Evolutionary conservation across 2,888 invertebrate genomes (phyloP).

Genomic region (Sceliomorpha sp.): DNA sequence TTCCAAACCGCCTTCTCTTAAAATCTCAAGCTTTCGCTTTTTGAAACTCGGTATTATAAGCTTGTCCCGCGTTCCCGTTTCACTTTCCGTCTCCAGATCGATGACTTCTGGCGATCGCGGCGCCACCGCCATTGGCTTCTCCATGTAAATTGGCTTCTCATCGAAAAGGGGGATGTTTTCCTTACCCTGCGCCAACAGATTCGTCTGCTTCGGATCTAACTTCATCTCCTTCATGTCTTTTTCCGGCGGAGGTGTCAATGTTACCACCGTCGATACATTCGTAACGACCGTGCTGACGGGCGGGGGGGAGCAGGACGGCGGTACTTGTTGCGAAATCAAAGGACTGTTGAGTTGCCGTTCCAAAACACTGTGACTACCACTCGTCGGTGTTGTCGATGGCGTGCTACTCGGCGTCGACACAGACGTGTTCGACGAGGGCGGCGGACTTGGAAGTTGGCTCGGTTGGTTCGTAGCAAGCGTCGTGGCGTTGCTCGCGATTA

Average conservation of each 20-base stretch:
- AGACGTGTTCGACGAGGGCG: conserved; percentile 72
- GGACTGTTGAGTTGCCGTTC: conserved; percentile 76
- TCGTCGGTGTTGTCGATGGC: conserved; percentile 74
- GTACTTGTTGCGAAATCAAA: conserved; percentile 64
- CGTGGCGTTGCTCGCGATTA: conserved; percentile 70
- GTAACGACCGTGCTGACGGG: conserved; percentile 69
- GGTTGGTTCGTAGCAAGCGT: conserved; percentile 63
- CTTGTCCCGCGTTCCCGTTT: conserved; percentile 69
- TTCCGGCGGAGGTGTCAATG: conserved; percentile 79
- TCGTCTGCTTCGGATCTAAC: conserved; percentile 73
- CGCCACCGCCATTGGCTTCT: conserved; percentile 81
- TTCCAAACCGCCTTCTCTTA: conserved; percentile 88
- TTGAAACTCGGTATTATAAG: conserved; percentile 82
- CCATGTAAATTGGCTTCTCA: conserved; percentile 72
- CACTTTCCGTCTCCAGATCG: conserved; percentile 82
- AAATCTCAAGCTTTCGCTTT: conserved; percentile 87
- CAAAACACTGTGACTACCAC: conserved; percentile 68
- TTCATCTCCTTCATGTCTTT: conserved; percentile 78
- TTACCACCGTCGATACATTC: conserved; percentile 78
- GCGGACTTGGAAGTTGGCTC: conserved; percentile 73
- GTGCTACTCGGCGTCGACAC: conserved; percentile 72
- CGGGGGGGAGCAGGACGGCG: conserved; percentile 68
- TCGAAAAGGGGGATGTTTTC: conserved; percentile 82
- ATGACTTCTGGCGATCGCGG: conserved; percentile 85
- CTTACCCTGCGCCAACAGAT: conserved; percentile 81